phyloP scores from a whole-genome alignment of 2,888 invertebrate species.

The Ichneumon xanthorius region DNA sequence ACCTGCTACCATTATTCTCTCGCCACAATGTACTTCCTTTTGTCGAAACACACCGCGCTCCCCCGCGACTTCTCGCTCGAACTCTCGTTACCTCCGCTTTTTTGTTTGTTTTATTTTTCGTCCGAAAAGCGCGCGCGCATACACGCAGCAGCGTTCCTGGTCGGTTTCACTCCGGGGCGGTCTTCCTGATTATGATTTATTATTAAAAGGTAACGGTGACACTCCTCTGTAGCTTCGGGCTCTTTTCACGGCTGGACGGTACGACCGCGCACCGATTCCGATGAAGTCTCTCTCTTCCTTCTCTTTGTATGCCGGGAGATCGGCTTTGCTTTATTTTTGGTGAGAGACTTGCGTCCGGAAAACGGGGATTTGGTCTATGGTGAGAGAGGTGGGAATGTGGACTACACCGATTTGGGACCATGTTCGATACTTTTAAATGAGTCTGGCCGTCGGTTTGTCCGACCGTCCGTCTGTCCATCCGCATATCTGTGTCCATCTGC shows the following conservation, averaged over 20 bases:
- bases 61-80: slow-evolving; percentile 37
- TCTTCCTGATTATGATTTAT: slow-evolving; percentile 71
- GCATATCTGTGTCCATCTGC: no score
- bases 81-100: not conserved
- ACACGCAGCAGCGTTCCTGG: slow-evolving; percentile 2
- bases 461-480: no score
- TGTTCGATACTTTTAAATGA: no score
- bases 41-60: slow-evolving; percentile 69
- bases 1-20: slow-evolving; percentile 75
- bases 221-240: not conserved
- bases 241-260: slow-evolving; percentile 13
- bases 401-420: no score
- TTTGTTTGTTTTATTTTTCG: not conserved
- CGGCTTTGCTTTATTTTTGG: not conserved
- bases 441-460: no score
- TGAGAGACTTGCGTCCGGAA: not conserved
- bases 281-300: slow-evolving; percentile 12
- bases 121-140: not conserved
- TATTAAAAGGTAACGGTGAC: slow-evolving; percentile 51
- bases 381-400: no score
- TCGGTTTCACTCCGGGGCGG: slow-evolving; percentile 16
- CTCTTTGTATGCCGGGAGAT: slow-evolving; percentile 8
- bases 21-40: slow-evolving; percentile 80
- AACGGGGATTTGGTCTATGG: not conserved
- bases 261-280: slow-evolving; percentile 44